Base-by-base conservation (phyloP, 2,113 vertebrate genomes). In the Pterocles gutturalis region DNA sequence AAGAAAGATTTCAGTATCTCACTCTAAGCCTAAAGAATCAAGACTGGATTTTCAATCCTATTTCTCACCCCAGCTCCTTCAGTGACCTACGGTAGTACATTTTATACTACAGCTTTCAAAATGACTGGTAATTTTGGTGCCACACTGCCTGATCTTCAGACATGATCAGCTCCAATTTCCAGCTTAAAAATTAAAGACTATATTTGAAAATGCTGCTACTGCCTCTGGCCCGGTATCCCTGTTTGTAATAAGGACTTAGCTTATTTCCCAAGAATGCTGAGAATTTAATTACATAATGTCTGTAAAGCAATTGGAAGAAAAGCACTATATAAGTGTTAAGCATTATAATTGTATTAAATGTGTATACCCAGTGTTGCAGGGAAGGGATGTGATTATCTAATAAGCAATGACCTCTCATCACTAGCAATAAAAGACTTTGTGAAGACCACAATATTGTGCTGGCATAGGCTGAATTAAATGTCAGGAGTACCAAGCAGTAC, bases 281-380 rank as follows among this genome's bases (percentile, higher is more conserved):
- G 94, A 94, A 96, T 96, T 97, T 96, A 96, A 97, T 97, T 96
- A 97, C 92, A 83, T 87, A 94, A 96, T 80, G 91, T 89, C 89
- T 96, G 62, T 73, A 95, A 96, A 97, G 82, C 93, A 95, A 95
- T 94, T 90, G 92, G 69, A 95, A 93, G 87, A 95, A 93, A 92
- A 95, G 81, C 83, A 73, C 83, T 85, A 85, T 87, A 34, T 95
- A 95, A 97, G 89, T 93, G 92, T 95, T 95, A 95, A 96, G 54
- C 78, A 89, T 89, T 95, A 54, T 91, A 97, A 96, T 91, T 92
- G 53, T 57, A 95, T 96, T 97, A 97, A 96, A 94, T 83, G 86
- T 38, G 69, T 91, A 85, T 95, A 73, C 70, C 87, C 82, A 91
- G 73, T 93, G 83, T 85, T 94, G 81, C 95, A 93, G 81, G 71